Evolutionary conservation across 2,113 vertebrate genomes (phyloP).

Genomic region (Pteruthius melanotis): DNA sequence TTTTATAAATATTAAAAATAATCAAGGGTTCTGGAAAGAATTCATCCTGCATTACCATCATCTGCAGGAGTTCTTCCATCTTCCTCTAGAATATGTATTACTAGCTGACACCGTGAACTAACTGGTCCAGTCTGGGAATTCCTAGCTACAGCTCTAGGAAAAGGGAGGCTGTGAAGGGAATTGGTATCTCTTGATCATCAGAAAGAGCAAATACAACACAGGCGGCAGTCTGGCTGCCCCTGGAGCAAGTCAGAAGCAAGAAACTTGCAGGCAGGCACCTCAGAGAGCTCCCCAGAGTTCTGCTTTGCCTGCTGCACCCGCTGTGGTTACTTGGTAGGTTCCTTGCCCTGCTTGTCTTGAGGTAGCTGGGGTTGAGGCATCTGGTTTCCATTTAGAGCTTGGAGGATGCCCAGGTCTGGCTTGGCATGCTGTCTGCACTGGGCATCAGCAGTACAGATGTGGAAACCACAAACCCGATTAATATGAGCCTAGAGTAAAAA

Average conservation of each 20-base stretch:
- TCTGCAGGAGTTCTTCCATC: constrained; percentile 57
- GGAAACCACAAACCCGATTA: constrained; percentile 66
- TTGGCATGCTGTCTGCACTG: constrained; percentile 50
- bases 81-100: constrained; percentile 34
- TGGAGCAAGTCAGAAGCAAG: constrained; percentile 52
- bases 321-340: constrained; percentile 43
- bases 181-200: constrained; percentile 52
- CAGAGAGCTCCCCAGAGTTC: constrained; percentile 12
- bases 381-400: constrained; percentile 52
- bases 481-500: constrained; percentile 59
- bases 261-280: constrained; percentile 43
- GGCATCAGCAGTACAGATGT: constrained; percentile 67
- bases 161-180: constrained; percentile 4
- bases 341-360: constrained; percentile 36
- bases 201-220: constrained; percentile 31
- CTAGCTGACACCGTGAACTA: constrained; percentile 32
- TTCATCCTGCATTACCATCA: constrained; percentile 41
- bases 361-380: constrained; percentile 24
- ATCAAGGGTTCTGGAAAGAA: constrained; percentile 59
- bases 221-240: constrained; percentile 62
- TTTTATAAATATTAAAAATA: constrained; percentile 61
- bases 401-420: constrained; percentile 58
- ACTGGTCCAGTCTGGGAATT: constrained; percentile 49
- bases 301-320: constrained; percentile 32
- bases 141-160: constrained; percentile 12